Evolutionary conservation across 1,140 invertebrate species (phyloP).

Genomic region (Bombus turneri): DNA sequence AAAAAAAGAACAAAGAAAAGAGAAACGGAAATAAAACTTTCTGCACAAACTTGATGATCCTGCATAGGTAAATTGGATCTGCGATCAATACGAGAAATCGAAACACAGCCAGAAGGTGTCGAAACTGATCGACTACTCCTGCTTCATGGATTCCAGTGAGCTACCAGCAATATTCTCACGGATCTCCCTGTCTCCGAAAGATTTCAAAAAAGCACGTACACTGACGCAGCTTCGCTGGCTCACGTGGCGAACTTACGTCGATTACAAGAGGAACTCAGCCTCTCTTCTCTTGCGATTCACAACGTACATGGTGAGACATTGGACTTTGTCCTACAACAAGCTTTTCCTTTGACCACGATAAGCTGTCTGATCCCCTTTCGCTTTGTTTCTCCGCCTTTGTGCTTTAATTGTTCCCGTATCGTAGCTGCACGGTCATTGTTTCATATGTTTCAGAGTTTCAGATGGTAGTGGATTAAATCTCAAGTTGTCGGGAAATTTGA

Average conservation of each 20-base stretch:
- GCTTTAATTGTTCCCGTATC: neutral
- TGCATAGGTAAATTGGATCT: slow-evolving; percentile 77
- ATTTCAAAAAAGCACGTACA: slow-evolving; percentile 80
- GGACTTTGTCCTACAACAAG: neutral
- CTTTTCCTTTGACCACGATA: neutral
- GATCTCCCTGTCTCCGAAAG: slow-evolving; percentile 40
- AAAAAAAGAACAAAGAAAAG: neutral
- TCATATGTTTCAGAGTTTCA: neutral
- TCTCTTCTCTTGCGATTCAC: slow-evolving; percentile 84
- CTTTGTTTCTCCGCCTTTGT: neutral
- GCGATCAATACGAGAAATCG: slow-evolving; percentile 82
- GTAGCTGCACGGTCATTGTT: neutral
- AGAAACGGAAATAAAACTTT: neutral
- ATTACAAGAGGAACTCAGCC: slow-evolving; percentile 84
- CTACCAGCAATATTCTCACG: slow-evolving; percentile 61
- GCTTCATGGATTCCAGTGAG: neutral
- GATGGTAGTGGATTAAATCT: neutral
- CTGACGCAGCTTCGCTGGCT: slow-evolving; percentile 82
- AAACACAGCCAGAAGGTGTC: slow-evolving; percentile 75
- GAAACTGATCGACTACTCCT: slow-evolving; percentile 67
- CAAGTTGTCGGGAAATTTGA: neutral
- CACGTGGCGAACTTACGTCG: slow-evolving; percentile 84
- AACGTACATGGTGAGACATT: slow-evolving; percentile 84
- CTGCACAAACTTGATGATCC: neutral
- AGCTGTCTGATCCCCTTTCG: neutral